Evolutionary conservation across 2,797 vertebrate species (phyloP).

Genomic region (Alcedo quadribrachys): DNA sequence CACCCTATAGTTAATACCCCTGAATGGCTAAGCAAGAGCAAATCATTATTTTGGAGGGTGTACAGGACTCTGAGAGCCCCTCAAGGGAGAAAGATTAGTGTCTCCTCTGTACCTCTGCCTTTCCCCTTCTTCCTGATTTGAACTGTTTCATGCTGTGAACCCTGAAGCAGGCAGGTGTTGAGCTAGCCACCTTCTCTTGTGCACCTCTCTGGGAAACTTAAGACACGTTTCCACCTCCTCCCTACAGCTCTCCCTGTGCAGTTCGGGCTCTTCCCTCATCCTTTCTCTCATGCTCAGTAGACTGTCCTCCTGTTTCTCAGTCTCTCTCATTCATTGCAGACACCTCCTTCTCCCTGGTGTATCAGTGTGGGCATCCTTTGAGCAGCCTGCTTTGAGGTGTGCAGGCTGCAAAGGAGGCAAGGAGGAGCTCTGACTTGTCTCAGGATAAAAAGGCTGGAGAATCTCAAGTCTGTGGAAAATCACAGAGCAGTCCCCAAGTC

Average conservation of each 20-base stretch:
- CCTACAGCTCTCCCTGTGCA: neutral
- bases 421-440: neutral
- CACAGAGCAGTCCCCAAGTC: neutral
- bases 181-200: neutral
- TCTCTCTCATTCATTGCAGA: neutral
- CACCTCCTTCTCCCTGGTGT: neutral
- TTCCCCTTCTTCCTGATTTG: neutral
- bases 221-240: neutral
- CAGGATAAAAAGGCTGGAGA: neutral
- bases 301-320: neutral
- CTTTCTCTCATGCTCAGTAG: neutral
- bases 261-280: neutral
- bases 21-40: neutral
- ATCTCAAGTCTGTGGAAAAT: neutral
- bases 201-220: neutral
- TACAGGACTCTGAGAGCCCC: neutral
- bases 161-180: neutral
- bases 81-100: neutral
- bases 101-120: neutral
- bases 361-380: fast-evolving
- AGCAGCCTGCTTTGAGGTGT: neutral
- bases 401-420: neutral
- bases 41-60: neutral
- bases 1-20: neutral
- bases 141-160: neutral